Evolutionary conservation across 2,888 invertebrate species (phyloP).

Genomic region (Sesamia inferens): DNA sequence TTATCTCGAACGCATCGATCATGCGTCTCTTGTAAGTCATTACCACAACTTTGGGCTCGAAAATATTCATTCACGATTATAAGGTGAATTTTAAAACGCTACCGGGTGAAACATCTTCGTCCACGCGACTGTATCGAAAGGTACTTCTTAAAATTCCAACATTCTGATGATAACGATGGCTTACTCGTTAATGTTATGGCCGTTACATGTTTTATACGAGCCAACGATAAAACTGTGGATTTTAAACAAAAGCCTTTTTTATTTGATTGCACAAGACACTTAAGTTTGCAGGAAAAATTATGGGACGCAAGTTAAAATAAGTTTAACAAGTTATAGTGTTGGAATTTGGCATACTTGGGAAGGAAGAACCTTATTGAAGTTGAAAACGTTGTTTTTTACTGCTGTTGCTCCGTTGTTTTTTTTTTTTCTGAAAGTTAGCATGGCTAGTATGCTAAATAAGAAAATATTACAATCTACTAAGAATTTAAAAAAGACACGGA

Average conservation of each 20-base stretch:
- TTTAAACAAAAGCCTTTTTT: slow-evolving; percentile 67
- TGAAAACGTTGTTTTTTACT: slow-evolving; percentile 13
- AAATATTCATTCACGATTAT: slow-evolving; percentile 76
- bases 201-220: slow-evolving; percentile 66
- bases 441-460: background rate
- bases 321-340: slow-evolving; percentile 52
- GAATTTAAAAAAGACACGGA: background rate
- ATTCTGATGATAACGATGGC: slow-evolving; percentile 68
- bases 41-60: slow-evolving; percentile 67
- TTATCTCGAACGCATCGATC: slow-evolving; percentile 71
- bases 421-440: too few species aligned
- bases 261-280: slow-evolving; percentile 66
- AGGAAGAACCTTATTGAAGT: slow-evolving; percentile 10
- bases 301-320: slow-evolving; percentile 58
- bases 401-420: too few species aligned
- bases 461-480: slow-evolving; percentile 13
- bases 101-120: slow-evolving; percentile 68
- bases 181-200: slow-evolving; percentile 69
- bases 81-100: slow-evolving; percentile 74
- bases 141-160: slow-evolving; percentile 74
- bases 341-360: slow-evolving; percentile 43
- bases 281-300: slow-evolving; percentile 53
- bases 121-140: slow-evolving; percentile 63
- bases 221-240: slow-evolving; percentile 67
- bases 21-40: slow-evolving; percentile 73